Evolutionary conservation across 2,888 invertebrate genomes (phyloP).

Genomic region (Lepidonotus clava): DNA sequence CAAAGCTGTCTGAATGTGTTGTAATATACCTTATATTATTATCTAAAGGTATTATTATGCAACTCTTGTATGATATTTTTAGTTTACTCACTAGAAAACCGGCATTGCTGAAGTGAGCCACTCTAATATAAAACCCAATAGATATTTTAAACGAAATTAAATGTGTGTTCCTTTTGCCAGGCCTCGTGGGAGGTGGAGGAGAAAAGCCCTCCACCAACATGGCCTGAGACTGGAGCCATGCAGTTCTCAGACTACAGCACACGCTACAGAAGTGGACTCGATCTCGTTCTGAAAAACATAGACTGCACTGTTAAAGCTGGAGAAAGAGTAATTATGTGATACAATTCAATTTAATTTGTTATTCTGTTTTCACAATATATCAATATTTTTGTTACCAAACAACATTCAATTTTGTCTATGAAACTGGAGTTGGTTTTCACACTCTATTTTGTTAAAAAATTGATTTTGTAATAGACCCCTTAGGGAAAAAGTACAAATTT

Average conservation of each 20-base stretch:
- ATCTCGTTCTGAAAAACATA: slow-evolving; percentile 75
- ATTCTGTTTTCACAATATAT: too few species aligned
- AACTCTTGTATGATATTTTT: too few species aligned
- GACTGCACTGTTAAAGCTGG: slow-evolving; percentile 70
- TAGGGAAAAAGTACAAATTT: too few species aligned
- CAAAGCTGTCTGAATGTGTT: too few species aligned
- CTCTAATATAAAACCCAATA: neutral
- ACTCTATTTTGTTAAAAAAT: too few species aligned
- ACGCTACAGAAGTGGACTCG: slow-evolving; percentile 76
- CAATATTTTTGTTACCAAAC: too few species aligned
- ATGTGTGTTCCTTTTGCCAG: slow-evolving; percentile 59
- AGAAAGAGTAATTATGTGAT: slow-evolving; percentile 72
- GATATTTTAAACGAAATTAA: neutral
- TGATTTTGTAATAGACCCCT: too few species aligned
- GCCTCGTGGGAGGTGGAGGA: slow-evolving; percentile 70
- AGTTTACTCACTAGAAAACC: neutral
- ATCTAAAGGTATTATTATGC: too few species aligned
- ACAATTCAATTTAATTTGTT: too few species aligned
- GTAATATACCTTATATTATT: too few species aligned
- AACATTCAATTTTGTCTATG: too few species aligned
- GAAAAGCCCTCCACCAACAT: slow-evolving; percentile 67
- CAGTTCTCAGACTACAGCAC: slow-evolving; percentile 74
- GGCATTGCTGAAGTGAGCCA: neutral
- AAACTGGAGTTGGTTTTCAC: too few species aligned
- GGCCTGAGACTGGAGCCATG: slow-evolving; percentile 75